A percentile compares a stretch with the other conserved stretches of the same genome.
phyloP scores from a whole-genome alignment of 2,113 vertebrate genomes.

The Ia io region DNA sequence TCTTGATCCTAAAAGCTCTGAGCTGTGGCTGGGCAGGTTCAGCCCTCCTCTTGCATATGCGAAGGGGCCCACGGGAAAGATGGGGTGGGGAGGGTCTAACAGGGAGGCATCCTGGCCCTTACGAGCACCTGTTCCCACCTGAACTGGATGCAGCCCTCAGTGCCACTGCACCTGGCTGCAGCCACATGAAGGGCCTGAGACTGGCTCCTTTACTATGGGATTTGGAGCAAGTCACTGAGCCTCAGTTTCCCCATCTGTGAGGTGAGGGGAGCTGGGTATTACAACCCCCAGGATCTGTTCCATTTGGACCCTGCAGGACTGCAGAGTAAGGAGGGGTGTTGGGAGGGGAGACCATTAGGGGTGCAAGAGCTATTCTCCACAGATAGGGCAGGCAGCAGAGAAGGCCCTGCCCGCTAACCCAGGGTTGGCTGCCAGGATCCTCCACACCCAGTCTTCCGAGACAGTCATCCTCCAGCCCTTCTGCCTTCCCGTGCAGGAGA shows the following conservation, averaged over 20 bases:
- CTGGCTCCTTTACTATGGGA: not conserved
- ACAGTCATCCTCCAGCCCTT: not conserved
- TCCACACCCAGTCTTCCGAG: not conserved
- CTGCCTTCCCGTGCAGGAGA: not conserved
- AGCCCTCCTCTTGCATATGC: not conserved
- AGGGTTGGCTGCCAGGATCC: not conserved
- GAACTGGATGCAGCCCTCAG: no score
- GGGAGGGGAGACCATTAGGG: not conserved
- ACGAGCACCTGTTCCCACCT: not conserved
- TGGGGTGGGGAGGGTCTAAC: no score
- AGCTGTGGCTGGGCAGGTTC: not conserved
- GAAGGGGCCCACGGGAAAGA: not conserved
- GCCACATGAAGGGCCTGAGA: not conserved
- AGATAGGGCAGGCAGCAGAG: not conserved
- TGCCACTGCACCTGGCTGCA: not conserved
- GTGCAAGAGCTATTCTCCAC: not conserved
- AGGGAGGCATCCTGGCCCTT: not conserved
- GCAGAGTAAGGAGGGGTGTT: not conserved
- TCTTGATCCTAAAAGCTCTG: not conserved
- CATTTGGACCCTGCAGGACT: not conserved
- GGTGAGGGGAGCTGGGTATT: not conserved
- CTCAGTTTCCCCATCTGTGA: not conserved
- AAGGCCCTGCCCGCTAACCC: not conserved
- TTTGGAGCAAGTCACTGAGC: not conserved
- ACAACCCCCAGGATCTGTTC: not conserved